Percentiles rank a stretch among this genome's conserved stretches.
These are phyloP conservation scores for Myotis myotis DNA, from an alignment of 2,797 vertebrate genomes.

Conservation along the genomic window DNA sequence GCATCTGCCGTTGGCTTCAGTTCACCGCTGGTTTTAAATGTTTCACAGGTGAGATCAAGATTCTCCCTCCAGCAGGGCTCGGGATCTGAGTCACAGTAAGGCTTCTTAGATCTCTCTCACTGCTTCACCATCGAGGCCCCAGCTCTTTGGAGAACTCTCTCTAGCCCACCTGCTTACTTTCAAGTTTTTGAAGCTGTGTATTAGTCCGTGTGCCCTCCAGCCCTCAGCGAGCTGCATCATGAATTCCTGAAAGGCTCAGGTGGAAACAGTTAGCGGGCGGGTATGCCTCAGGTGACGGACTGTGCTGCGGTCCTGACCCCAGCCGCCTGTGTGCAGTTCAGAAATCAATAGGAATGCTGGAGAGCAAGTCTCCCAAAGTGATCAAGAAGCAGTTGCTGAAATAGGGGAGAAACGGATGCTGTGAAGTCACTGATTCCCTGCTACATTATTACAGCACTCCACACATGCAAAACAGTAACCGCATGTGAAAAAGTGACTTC, in stretches of 20 bases:
- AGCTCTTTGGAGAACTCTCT: not conserved
- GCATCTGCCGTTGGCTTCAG: not conserved
- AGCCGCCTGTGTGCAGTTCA: not conserved
- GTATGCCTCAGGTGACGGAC: not conserved
- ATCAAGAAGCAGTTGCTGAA: not conserved
- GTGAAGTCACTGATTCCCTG: not conserved
- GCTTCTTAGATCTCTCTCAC: not conserved
- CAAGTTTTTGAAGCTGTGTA: not conserved
- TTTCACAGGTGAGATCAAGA: slow-evolving; percentile 36
- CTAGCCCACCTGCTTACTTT: not conserved
- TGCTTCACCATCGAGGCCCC: not conserved
- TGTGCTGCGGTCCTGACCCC: not conserved
- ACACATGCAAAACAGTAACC: too few relatives aligned
- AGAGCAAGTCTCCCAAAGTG: not conserved
- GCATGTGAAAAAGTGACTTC: not conserved
- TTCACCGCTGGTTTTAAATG: not conserved
- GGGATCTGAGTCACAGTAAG: not conserved
- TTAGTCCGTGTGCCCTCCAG: not conserved
- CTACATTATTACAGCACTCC: rapidly evolving
- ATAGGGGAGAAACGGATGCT: not conserved
- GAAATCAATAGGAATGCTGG: not conserved
- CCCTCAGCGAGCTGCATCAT: not conserved
- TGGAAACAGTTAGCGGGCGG: not conserved
- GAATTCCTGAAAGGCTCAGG: not conserved
- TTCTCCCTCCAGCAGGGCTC: not conserved